Base-by-base conservation (phyloP, 2,113 vertebrate species). In the Origma solitaria region DNA sequence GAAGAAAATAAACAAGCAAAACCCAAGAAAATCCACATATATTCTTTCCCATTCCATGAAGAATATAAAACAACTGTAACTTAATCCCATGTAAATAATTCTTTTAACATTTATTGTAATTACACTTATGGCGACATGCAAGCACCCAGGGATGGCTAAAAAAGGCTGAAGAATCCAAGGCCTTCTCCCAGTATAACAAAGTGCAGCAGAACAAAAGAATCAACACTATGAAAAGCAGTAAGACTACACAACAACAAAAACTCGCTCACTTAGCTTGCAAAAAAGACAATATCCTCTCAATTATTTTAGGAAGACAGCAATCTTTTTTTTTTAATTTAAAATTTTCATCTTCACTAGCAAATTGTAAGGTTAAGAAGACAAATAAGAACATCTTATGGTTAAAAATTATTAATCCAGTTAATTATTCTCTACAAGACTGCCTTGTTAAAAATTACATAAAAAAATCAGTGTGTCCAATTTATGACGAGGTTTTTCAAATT, bases 141-240 rank as follows among this genome's bases (percentile, higher is more conserved):
- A 79, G 35, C n/a, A 65, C 9, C 11, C 60, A 73, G 14, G 47
- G 60, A 95, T 24, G 11, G 21, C 90, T 86, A 90, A 88, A 95
- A 96, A 96, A 82, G 82, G 75, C 20, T 69, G 60, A 51, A 80
- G 90, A 85, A 96, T 85, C n/a, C 82, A 61, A 69, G n/a, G 75
- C 54, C 25, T 82, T 79, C 65, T 89, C 10, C 15, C 44, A 70
- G 15, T 7, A 22, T 35, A 86, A 84, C 15, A 50, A 66, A 86
- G 31, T 18, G 3, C 2, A 86, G 51, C 42, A 70, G 27, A 87
- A 93, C 31, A 84, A 58, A 71, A 80, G 38, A 88, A 65, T n/a
- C 49, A 70, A 33, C 19, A 40, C 22, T 56, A 57, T 30, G 7
- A 82, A 76, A 11, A 33, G 44, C 60, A 86, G 37, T 17, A 85